A percentile compares a stretch with the other conserved stretches of the same genome.
Conservation (phyloP, 1,140 invertebrate genomes). For the Anoplophora glabripennis region DNA sequence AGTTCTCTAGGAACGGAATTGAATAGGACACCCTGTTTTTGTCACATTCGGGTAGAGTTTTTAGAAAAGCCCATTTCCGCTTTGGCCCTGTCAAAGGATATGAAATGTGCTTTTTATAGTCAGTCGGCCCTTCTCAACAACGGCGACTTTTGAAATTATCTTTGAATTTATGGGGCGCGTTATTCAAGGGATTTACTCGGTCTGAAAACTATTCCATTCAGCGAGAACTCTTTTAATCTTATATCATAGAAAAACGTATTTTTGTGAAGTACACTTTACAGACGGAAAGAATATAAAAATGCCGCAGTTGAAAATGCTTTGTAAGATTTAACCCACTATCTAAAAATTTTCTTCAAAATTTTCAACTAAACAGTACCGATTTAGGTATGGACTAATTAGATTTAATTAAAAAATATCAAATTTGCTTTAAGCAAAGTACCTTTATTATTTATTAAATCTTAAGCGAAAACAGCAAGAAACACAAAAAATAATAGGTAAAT, state of each 20-base stretch:
- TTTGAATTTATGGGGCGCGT: slow-evolving; percentile 23
- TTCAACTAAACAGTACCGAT: too few species aligned
- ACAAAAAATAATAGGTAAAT: too few species aligned
- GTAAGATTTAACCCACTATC: too few species aligned
- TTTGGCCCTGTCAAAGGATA: slow-evolving; percentile 23
- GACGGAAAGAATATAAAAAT: too few species aligned
- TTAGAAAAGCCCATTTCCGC: slow-evolving; percentile 22
- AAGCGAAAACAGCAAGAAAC: too few species aligned
- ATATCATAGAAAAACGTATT: slow-evolving; percentile 3
- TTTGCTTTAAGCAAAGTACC: too few species aligned
- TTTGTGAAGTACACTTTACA: not conserved
- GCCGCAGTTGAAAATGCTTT: too few species aligned
- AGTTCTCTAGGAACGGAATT: not conserved
- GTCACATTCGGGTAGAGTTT: not conserved
- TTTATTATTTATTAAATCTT: too few species aligned
- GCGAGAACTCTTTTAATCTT: slow-evolving; percentile 1
- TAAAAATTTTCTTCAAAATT: too few species aligned
- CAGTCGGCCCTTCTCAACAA: slow-evolving; percentile 28
- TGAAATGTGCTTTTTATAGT: slow-evolving; percentile 30
- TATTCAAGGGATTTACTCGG: slow-evolving; percentile 7
- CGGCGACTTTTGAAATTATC: slow-evolving; percentile 20
- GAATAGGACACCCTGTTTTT: not conserved
- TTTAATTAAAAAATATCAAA: too few species aligned
- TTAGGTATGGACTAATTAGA: too few species aligned
- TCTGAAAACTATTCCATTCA: slow-evolving; percentile 20